Base-by-base conservation (phyloP, 2,113 vertebrate species). In the Burhinus bistriatus region DNA sequence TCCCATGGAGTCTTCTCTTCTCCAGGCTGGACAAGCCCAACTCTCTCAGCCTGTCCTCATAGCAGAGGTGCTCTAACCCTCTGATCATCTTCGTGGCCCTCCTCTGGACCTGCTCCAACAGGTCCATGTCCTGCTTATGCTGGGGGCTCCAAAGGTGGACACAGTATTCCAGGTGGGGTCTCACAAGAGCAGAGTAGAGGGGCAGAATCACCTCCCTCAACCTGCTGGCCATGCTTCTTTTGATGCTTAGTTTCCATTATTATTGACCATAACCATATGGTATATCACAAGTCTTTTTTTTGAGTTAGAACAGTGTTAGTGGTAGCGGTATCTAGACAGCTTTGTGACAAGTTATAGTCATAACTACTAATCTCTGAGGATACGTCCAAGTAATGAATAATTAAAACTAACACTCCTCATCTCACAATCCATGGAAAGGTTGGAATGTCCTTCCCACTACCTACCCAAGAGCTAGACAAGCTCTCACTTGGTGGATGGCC, bases 321-420 rank as follows among this genome's bases (percentile, higher is more conserved):
- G 79, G 84, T 83, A 52, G 83, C 15, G 40, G 87, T 90, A 91
- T 94, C 94, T 98, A 97, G 96, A 96, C 96, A 79, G 70, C 95
- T 95, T 95, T 92, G 83, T 97, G 83, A 93, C 87, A 96, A 94
- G 91, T 52, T 88, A 16, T 15, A 47, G 65, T 83, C 87, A 91
- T 59, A 89, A 97, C 55, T 92, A 80, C 75, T 95, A 51, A 93
- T 83, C 91, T 98, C 96, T 84, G 76, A 97, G 96, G 96, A 90
- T 79, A 51, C 57, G 93, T 71, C 89, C 70, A 93, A 95, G 93
- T 84, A 94, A 97, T 97, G 95, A 98, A 98, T 98, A 98, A 98
- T 98, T 98, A 98, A 97, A 98, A 88, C 79, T 92, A 90, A 83
- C 79, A 96, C 97, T 98, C 96, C 97, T 96, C 97, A 97, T 93